A percentile compares a stretch with the other conserved stretches of the same genome.
Conservation (phyloP, 2,888 invertebrate species). For the Erebia palarica region DNA sequence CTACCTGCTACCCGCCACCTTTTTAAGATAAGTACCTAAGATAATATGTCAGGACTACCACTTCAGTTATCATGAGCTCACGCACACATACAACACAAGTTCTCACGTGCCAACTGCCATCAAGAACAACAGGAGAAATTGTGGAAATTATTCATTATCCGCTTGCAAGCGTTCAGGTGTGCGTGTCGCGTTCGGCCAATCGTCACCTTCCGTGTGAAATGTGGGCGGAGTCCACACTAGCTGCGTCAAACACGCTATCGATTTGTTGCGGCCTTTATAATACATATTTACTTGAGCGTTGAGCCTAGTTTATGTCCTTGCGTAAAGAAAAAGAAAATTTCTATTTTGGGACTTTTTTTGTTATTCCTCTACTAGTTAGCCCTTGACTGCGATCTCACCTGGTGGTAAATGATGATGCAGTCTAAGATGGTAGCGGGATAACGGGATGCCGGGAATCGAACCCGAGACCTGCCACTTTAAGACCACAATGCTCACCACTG, state of each 20-base stretch:
- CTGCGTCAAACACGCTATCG: conserved; percentile 58
- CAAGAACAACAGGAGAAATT: conserved; percentile 17
- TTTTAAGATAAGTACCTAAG: too few species aligned
- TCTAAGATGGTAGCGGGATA: too few species aligned
- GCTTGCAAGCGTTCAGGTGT: conserved; percentile 38
- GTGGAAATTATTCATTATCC: conserved; percentile 30
- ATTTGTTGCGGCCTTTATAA: conserved; percentile 48
- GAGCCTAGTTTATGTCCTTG: neutral
- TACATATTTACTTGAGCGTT: conserved; percentile 13
- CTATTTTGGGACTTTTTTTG: neutral
- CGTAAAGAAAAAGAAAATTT: neutral
- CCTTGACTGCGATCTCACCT: too few species aligned
- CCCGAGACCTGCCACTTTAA: too few species aligned
- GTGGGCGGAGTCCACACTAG: conserved; percentile 74
- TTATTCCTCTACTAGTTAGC: too few species aligned
- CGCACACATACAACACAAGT: neutral
- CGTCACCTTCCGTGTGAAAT: conserved; percentile 78
- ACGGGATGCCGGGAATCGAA: too few species aligned
- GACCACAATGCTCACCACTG: too few species aligned
- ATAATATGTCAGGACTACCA: too few species aligned
- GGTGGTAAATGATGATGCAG: too few species aligned
- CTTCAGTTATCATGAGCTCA: neutral
- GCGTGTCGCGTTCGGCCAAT: conserved; percentile 64
- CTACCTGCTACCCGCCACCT: too few species aligned
- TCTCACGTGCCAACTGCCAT: neutral